A percentile compares a stretch with the other conserved stretches of the same genome.
phyloP scores from a whole-genome alignment of 37 sponge, comb jelly and placozoan genomes.

The Amphimedon queenslandica region DNA sequence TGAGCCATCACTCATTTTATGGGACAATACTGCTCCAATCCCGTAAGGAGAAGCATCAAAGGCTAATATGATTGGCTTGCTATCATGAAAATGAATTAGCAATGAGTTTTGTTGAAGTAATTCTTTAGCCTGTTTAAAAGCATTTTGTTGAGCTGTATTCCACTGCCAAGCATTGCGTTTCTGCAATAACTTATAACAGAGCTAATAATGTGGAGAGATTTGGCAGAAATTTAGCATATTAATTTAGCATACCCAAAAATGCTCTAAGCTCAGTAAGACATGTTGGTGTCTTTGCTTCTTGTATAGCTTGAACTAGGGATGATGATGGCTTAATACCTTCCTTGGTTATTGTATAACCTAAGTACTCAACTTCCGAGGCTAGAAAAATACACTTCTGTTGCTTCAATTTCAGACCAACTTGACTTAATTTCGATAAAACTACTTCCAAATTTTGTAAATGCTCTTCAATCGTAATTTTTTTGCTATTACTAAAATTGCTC shows the following conservation, averaged over 20 bases:
- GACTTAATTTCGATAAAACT: too few relatives aligned
- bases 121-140: constrained; percentile 22
- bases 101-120: too few relatives aligned
- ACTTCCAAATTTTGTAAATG: too few relatives aligned
- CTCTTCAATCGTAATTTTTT: too few relatives aligned
- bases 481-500: too few relatives aligned
- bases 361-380: constrained; percentile 33
- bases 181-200: constrained; percentile 14
- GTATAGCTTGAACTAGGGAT: constrained; percentile 16
- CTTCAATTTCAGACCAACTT: constrained; percentile 53
- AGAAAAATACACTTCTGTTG: constrained; percentile 36
- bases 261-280: constrained; percentile 10
- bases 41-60: too few relatives aligned
- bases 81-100: too few relatives aligned
- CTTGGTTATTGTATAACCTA: constrained; percentile 34
- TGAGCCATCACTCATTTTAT: too few relatives aligned
- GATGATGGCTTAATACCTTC: constrained; percentile 14
- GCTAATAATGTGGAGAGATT: constrained; percentile 22
- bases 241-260: constrained; percentile 39
- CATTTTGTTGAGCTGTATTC: constrained; percentile 16
- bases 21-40: too few relatives aligned
- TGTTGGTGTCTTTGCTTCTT: constrained; percentile 18
- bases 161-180: constrained; percentile 18
- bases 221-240: constrained; percentile 45
- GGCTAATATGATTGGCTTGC: too few relatives aligned